Evolutionary conservation across 2,113 vertebrate genomes (phyloP).

Genomic region (Vanacampus margaritifer): DNA sequence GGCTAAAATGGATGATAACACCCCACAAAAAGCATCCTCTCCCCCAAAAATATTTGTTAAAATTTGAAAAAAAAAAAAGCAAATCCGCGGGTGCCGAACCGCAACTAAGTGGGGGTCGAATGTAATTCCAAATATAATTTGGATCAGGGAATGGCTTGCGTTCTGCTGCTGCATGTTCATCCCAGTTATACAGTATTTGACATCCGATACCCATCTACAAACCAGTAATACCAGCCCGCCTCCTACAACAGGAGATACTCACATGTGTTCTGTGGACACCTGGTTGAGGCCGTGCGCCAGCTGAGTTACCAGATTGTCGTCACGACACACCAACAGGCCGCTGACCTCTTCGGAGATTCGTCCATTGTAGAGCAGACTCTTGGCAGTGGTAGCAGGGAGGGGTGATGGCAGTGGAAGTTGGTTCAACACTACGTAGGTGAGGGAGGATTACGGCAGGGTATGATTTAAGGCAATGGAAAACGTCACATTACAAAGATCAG

Average conservation of each 20-base stretch:
- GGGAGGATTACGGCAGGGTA: slow-evolving; percentile 10
- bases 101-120: too few species aligned
- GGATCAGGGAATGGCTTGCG: neutral
- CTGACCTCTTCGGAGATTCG: slow-evolving; percentile 96
- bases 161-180: too few species aligned
- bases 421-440: slow-evolving; percentile 84
- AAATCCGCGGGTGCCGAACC: too few species aligned
- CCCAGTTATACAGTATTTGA: too few species aligned
- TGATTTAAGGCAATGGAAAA: neutral
- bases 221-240: neutral
- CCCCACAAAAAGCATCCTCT: too few species aligned
- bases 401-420: slow-evolving; percentile 98
- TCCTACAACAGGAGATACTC: slow-evolving; percentile 36
- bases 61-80: too few species aligned
- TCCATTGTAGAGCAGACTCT: slow-evolving; percentile 97
- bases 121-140: neutral
- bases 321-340: slow-evolving; percentile 91
- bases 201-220: neutral
- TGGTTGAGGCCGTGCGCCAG: slow-evolving; percentile 95
- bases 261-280: slow-evolving; percentile 99
- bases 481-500: neutral
- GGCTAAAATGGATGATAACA: too few species aligned
- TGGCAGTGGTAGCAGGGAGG: slow-evolving; percentile 96
- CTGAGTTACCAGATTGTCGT: slow-evolving; percentile 93
- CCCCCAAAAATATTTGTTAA: too few species aligned